phyloP scores from a whole-genome alignment of 2,113 vertebrate genomes.

The Petromus typicus region DNA sequence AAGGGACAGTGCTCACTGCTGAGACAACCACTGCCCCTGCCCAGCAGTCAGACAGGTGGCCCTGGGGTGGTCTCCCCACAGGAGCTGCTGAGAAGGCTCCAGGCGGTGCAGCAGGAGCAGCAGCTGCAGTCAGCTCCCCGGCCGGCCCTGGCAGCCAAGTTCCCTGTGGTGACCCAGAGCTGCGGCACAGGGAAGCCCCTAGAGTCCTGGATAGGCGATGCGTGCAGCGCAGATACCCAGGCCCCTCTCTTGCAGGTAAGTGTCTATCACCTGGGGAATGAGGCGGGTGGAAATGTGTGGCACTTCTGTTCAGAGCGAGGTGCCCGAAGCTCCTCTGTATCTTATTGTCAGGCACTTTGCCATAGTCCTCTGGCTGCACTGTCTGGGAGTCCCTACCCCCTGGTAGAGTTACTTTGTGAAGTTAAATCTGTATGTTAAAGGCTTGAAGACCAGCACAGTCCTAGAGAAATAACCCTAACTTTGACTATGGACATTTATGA shows the following conservation, averaged over 20 bases:
- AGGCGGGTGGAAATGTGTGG: too few relatives aligned
- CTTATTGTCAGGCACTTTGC: neutral
- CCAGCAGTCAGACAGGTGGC: conserved; percentile 73
- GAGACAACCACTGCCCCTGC: conserved; percentile 64
- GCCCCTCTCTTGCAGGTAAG: conserved; percentile 90
- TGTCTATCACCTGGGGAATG: too few relatives aligned
- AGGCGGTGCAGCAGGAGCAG: conserved; percentile 94
- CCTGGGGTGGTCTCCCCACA: conserved; percentile 91
- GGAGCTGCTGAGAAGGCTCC: conserved; percentile 93
- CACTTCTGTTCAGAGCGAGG: neutral
- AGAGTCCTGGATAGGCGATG: conserved; percentile 85
- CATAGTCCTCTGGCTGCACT: neutral
- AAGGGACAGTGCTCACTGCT: conserved; percentile 80
- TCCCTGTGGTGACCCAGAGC: conserved; percentile 86
- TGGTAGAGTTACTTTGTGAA: neutral
- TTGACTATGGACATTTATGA: neutral
- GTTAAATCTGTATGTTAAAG: neutral
- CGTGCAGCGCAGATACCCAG: conserved; percentile 84
- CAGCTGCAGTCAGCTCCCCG: conserved; percentile 84
- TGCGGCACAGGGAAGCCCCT: conserved; percentile 65
- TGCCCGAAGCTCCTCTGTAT: neutral
- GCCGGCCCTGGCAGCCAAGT: conserved; percentile 90
- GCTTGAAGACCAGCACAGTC: neutral
- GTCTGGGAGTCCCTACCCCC: neutral
- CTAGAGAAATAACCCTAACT: neutral